Percentiles rank a stretch among this genome's conserved stretches.
Conservation (phyloP, 2,797 vertebrate species). For the Galaxias olidus region DNA sequence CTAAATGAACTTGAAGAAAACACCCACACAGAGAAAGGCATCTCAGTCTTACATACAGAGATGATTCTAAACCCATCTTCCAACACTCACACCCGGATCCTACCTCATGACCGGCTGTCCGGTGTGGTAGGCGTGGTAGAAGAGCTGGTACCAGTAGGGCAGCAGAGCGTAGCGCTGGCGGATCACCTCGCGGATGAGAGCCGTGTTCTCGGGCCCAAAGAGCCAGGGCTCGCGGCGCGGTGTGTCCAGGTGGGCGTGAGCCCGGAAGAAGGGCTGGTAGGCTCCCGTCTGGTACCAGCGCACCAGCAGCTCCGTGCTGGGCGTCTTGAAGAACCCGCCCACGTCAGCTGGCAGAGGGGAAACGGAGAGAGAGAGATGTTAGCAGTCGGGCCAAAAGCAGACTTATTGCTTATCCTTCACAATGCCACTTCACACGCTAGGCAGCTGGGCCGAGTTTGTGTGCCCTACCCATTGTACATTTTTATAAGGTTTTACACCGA, state of each 20-base stretch:
- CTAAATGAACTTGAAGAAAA: not conserved
- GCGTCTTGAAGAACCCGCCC: conserved; percentile 90
- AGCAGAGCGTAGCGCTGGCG: conserved; percentile 87
- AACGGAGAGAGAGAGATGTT: not conserved
- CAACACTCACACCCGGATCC: conserved; percentile 21
- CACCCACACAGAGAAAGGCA: not conserved
- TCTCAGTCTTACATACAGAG: not conserved
- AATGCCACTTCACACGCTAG: no score
- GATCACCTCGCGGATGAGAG: conserved; percentile 78
- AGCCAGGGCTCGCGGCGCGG: conserved; percentile 92
- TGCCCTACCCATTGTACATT: no score
- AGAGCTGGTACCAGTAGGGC: conserved; percentile 90
- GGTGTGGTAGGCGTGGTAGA: conserved; percentile 78
- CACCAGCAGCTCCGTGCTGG: conserved; percentile 84
- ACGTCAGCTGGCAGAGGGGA: conserved; percentile 78
- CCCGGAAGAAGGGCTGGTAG: conserved; percentile 91
- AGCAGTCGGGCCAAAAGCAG: no score
- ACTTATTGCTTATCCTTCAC: no score
- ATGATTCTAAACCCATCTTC: not conserved
- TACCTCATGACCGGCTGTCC: conserved; percentile 89
- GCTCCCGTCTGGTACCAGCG: conserved; percentile 95
- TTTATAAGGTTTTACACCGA: no score
- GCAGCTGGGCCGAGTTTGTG: no score
- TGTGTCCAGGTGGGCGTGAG: conserved; percentile 92
- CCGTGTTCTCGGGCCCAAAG: conserved; percentile 79